phyloP scores from a whole-genome alignment of 2,113 vertebrate species.

The Brachyhypopomus occidentalis region DNA sequence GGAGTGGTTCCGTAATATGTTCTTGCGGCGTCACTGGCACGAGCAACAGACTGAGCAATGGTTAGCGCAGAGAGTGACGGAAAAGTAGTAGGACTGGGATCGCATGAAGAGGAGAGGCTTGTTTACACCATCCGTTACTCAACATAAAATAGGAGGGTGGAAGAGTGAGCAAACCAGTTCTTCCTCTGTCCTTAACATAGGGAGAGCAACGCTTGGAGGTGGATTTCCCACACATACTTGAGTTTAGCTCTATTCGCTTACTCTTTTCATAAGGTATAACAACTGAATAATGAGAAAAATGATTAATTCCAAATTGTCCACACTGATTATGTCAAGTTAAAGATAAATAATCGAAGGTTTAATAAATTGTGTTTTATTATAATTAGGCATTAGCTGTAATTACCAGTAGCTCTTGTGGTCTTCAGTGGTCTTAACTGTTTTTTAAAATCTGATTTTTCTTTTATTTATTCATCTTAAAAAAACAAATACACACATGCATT shows the following conservation, averaged over 20 bases:
- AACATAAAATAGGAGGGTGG: conserved; percentile 6
- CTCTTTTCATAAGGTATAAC: not conserved
- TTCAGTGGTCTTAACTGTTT: too few relatives aligned
- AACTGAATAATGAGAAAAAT: too few relatives aligned
- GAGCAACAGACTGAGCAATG: conserved; percentile 10
- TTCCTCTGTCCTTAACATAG: conserved; percentile 11
- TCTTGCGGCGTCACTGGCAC: not conserved
- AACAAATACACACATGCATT: too few relatives aligned
- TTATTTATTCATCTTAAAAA: too few relatives aligned
- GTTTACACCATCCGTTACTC: conserved; percentile 37
- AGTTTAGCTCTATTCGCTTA: not conserved
- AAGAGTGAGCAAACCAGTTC: conserved; percentile 40
- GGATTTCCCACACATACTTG: not conserved
- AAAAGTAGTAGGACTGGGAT: conserved; percentile 1
- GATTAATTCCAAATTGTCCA: too few relatives aligned
- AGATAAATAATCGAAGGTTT: too few relatives aligned
- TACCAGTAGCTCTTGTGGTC: too few relatives aligned
- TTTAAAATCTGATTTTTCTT: too few relatives aligned
- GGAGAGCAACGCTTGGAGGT: not conserved
- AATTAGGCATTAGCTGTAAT: too few relatives aligned
- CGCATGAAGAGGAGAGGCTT: conserved; percentile 27
- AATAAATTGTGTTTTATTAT: too few relatives aligned
- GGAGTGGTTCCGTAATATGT: conserved; percentile 17
- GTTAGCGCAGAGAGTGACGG: not conserved
- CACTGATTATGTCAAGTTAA: too few relatives aligned